Evolutionary conservation across 2,113 vertebrate species (phyloP).

Genomic region (Oryzias woworae): DNA sequence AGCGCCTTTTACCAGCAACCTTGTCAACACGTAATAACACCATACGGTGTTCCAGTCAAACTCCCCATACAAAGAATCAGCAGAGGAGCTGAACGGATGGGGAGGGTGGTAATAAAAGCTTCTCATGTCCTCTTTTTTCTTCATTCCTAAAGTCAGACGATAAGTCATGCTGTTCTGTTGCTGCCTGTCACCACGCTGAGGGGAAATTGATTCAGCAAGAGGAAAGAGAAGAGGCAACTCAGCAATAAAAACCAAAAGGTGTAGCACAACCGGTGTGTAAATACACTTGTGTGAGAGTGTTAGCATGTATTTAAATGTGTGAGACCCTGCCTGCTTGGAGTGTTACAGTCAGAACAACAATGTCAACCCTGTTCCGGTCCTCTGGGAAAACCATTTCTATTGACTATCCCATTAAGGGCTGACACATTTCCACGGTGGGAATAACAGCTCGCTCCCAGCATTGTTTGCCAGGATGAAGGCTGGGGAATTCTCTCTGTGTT

Average conservation of each 20-base stretch:
- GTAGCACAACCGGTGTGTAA: conserved; percentile 8
- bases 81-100: conserved; percentile 21
- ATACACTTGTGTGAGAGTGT: conserved; percentile 5
- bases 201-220: conserved; percentile 14
- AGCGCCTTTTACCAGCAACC: conserved; percentile 73
- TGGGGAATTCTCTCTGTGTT: conserved; percentile 36
- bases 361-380: conserved; percentile 60
- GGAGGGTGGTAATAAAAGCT: conserved; percentile 32
- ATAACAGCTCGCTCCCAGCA: conserved; percentile 52
- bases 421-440: conserved; percentile 67
- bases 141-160: conserved; percentile 26
- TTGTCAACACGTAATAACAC: conserved; percentile 72
- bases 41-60: conserved; percentile 44
- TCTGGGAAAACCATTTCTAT: conserved; percentile 61
- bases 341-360: conserved; percentile 61
- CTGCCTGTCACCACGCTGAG: conserved; percentile 8
- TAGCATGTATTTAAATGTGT: conserved; percentile 48
- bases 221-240: not conserved
- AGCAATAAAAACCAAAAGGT: conserved; percentile 6
- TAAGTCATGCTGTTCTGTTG: conserved; percentile 12
- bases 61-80: conserved; percentile 42
- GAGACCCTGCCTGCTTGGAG: conserved; percentile 40
- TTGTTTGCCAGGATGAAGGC: conserved; percentile 54
- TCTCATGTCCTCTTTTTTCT: conserved; percentile 26
- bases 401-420: conserved; percentile 67